Evolutionary conservation across 2,888 invertebrate genomes (phyloP).

Genomic region (Congeria kusceri): DNA sequence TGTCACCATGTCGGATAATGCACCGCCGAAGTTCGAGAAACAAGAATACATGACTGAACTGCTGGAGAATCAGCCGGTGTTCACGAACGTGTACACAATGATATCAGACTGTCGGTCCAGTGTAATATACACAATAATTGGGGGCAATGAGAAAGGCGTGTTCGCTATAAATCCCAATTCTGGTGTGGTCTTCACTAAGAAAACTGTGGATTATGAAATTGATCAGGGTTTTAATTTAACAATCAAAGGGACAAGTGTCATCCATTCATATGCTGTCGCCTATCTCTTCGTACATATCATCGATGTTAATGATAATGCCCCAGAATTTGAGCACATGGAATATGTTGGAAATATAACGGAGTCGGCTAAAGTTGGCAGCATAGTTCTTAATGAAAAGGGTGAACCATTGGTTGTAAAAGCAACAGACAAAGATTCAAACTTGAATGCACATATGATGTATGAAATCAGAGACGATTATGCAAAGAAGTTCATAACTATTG

Average conservation of each 20-base stretch:
- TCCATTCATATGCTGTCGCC: slow-evolving; percentile 90
- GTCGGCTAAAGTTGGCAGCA: slow-evolving; percentile 89
- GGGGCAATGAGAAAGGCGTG: slow-evolving; percentile 91
- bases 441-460: slow-evolving; percentile 93
- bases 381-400: slow-evolving; percentile 88
- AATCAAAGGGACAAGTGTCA: slow-evolving; percentile 94
- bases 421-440: slow-evolving; percentile 93
- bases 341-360: slow-evolving; percentile 92
- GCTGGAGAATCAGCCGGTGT: slow-evolving; percentile 76
- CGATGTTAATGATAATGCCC: slow-evolving; percentile 90
- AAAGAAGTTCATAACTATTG: slow-evolving; percentile 90
- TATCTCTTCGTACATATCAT: slow-evolving; percentile 93
- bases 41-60: slow-evolving; percentile 77
- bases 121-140: slow-evolving; percentile 89
- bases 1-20: slow-evolving; percentile 97
- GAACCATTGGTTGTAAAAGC: slow-evolving; percentile 94
- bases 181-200: slow-evolving; percentile 93
- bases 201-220: slow-evolving; percentile 91
- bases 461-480: slow-evolving; percentile 93
- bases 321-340: slow-evolving; percentile 93
- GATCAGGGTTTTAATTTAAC: slow-evolving; percentile 92
- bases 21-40: slow-evolving; percentile 92
- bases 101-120: slow-evolving; percentile 80
- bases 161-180: slow-evolving; percentile 94
- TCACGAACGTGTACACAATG: slow-evolving; percentile 74